A percentile compares a stretch with the other conserved stretches of the same genome.
phyloP scores from a whole-genome alignment of 92 coral and sea anemone genomes.

The Palythoa caribaeorum region DNA sequence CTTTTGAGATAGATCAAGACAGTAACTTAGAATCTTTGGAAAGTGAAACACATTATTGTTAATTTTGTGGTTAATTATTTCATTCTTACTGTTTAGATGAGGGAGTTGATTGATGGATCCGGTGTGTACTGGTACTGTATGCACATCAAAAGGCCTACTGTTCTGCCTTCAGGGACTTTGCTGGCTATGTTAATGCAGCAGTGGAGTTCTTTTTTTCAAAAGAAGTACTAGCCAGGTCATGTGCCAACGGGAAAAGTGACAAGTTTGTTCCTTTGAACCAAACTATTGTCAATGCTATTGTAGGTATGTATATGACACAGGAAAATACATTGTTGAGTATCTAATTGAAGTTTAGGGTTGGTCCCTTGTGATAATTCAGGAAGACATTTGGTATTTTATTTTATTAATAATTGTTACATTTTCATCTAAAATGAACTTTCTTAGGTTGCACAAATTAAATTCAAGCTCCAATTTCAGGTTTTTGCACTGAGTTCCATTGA shows the following conservation, averaged over 20 bases:
- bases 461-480: not conserved
- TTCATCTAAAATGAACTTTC: not conserved
- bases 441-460: not conserved
- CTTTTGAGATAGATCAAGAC: not conserved
- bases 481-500: not conserved
- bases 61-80: conserved; percentile 1
- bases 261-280: not conserved
- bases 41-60: not conserved
- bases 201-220: conserved; percentile 36
- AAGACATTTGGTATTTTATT: not conserved
- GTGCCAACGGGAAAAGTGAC: not conserved
- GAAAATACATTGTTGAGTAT: not conserved
- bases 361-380: not conserved
- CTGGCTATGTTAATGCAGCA: conserved; percentile 41
- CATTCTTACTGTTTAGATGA: conserved; percentile 18
- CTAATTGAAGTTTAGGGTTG: not conserved
- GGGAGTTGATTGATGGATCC: conserved; percentile 44
- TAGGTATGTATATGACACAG: not conserved
- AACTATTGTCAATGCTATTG: not conserved
- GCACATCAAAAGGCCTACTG: conserved; percentile 42
- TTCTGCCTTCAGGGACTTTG: conserved; percentile 30
- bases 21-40: not conserved
- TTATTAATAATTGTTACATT: not conserved
- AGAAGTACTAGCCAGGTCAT: not conserved
- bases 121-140: conserved; percentile 43